Conservation (phyloP, 2,888 invertebrate genomes). For the Caenorhabditis doughertyi region DNA sequence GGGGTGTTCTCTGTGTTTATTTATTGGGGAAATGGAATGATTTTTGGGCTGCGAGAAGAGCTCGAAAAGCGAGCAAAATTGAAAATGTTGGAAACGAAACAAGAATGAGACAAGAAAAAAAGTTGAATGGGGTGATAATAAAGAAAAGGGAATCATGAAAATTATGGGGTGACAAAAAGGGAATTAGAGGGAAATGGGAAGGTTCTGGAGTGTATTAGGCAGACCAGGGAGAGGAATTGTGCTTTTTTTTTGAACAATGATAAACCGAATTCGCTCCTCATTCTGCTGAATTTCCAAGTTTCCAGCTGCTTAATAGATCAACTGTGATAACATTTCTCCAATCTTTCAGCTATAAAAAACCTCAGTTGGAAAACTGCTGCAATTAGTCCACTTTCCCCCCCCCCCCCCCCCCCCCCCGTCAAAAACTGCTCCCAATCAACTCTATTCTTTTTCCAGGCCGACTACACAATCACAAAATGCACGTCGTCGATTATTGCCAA, state of each 20-base stretch:
- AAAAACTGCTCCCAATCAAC: too few species aligned
- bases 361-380: too few species aligned
- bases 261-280: too few species aligned
- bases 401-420: too few species aligned
- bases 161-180: neutral
- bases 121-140: slow-evolving; percentile 3
- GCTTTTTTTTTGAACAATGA: too few species aligned
- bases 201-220: neutral
- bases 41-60: neutral
- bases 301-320: too few species aligned
- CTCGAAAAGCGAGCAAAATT: slow-evolving; percentile 26
- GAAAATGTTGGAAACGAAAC: slow-evolving; percentile 1
- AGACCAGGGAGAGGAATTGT: too few species aligned
- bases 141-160: too few species aligned
- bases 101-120: neutral
- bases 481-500: neutral
- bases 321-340: too few species aligned
- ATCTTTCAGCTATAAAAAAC: too few species aligned
- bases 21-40: neutral
- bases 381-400: too few species aligned
- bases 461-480: slow-evolving; percentile 49
- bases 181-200: neutral
- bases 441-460: slow-evolving; percentile 21
- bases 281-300: too few species aligned
- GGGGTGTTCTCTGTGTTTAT: neutral